A percentile compares a stretch with the other conserved stretches of the same genome.
phyloP scores from a whole-genome alignment of 37 sponge, comb jelly and placozoan species.

The Cliona cf. orientalis region DNA sequence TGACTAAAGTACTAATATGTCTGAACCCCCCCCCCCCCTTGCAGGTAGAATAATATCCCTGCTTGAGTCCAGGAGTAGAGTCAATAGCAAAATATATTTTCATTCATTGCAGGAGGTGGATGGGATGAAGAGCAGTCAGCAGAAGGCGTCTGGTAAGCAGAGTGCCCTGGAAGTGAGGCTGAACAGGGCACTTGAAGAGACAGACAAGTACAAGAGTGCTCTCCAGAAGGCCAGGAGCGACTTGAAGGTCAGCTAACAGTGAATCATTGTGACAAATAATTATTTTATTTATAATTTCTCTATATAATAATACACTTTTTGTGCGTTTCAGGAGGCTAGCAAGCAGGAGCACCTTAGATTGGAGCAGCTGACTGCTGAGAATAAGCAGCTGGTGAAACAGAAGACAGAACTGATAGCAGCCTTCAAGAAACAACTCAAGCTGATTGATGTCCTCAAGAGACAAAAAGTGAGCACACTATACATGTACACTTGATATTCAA shows the following conservation, averaged over 20 bases:
- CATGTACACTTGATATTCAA: no score
- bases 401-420: slow-evolving; percentile 90
- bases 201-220: slow-evolving; percentile 84
- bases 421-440: slow-evolving; percentile 97
- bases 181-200: slow-evolving; percentile 95
- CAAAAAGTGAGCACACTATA: slow-evolving; percentile 76
- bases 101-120: slow-evolving; percentile 97
- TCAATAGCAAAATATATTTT: no score
- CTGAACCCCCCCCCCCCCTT: no score
- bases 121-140: slow-evolving; percentile 67
- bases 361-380: slow-evolving; percentile 67
- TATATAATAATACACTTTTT: neutral
- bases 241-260: slow-evolving; percentile 52
- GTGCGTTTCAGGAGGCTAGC: slow-evolving; percentile 40
- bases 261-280: neutral
- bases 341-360: slow-evolving; percentile 70
- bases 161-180: slow-evolving; percentile 90
- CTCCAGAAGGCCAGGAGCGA: slow-evolving; percentile 70
- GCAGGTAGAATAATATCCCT: no score
- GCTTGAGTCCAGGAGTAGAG: no score
- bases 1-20: no score
- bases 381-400: slow-evolving; percentile 91
- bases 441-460: slow-evolving; percentile 95
- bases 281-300: neutral
- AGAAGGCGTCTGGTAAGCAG: slow-evolving; percentile 72